phyloP scores from a whole-genome alignment of 2,113 vertebrate species.

The Triplophysa dalaica region DNA sequence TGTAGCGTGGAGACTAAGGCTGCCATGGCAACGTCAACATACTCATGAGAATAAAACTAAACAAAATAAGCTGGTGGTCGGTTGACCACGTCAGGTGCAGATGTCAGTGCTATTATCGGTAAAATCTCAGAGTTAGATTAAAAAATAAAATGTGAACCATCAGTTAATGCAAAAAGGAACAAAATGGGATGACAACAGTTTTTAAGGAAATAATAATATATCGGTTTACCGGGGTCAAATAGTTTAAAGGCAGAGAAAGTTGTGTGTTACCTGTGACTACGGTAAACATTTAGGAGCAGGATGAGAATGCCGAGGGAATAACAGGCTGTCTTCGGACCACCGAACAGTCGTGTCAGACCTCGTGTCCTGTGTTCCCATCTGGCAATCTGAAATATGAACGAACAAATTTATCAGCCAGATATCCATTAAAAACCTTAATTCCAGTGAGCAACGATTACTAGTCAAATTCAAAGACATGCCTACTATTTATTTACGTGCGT shows the following conservation, averaged over 20 bases:
- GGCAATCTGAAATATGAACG: conserved; percentile 76
- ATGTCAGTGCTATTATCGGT: conserved; percentile 15
- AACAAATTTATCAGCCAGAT: conserved; percentile 1
- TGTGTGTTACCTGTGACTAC: conserved; percentile 85
- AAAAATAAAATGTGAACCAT: background rate
- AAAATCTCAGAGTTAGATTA: background rate
- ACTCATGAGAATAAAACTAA: background rate
- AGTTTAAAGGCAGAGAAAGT: background rate
- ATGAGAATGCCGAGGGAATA: conserved; percentile 80
- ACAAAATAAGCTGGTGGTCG: conserved; percentile 13
- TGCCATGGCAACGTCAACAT: conserved; percentile 36
- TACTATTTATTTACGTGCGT: no score
- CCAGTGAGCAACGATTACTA: background rate
- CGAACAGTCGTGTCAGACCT: conserved; percentile 76
- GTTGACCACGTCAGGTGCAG: background rate
- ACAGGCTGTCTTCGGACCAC: conserved; percentile 81
- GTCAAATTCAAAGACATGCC: no score
- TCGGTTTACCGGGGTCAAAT: background rate
- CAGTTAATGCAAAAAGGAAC: background rate
- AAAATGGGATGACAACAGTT: background rate
- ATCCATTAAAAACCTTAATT: background rate
- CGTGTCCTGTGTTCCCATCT: conserved; percentile 88
- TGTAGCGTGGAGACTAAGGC: background rate
- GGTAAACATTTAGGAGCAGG: conserved; percentile 81
- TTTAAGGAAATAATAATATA: background rate